These are phyloP conservation scores for Rhinichthys osculus DNA, from an alignment of 2,797 vertebrate genomes.

Conservation along the genomic window DNA sequence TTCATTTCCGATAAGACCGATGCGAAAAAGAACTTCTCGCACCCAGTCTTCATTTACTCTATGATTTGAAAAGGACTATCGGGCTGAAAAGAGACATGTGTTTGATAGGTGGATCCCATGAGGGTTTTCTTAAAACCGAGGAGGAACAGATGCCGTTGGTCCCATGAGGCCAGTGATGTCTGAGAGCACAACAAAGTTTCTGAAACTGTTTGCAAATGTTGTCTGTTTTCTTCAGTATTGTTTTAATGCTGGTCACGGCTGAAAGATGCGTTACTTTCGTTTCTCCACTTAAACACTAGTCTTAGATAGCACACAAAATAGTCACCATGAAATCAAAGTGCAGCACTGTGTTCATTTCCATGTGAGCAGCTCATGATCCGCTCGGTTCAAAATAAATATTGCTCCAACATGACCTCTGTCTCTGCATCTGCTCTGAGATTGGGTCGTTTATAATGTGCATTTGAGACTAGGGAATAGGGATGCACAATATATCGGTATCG, in stretches of 20 bases:
- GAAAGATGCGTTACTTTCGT: neutral
- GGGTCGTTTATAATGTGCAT: neutral
- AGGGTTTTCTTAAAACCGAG: slow-evolving; percentile 75
- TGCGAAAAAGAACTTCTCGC: neutral
- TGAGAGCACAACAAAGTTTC: slow-evolving; percentile 75
- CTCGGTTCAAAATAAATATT: neutral
- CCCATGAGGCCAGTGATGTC: slow-evolving; percentile 71
- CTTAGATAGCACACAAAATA: too few relatives aligned
- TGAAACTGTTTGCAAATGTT: slow-evolving; percentile 62
- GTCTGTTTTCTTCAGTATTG: slow-evolving; percentile 67
- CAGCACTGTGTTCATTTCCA: neutral
- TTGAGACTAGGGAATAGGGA: too few relatives aligned
- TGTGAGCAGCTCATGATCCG: neutral
- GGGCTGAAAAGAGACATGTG: slow-evolving; percentile 17
- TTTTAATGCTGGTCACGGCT: slow-evolving; percentile 51
- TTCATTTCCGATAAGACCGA: neutral
- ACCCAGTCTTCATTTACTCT: neutral
- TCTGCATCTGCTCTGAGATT: neutral
- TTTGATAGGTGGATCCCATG: slow-evolving; percentile 71
- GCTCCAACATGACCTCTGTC: neutral
- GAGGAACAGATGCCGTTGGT: slow-evolving; percentile 74
- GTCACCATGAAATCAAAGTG: neutral
- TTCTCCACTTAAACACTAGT: neutral
- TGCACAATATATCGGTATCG: too few relatives aligned
- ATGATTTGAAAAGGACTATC: slow-evolving; percentile 12